Percentiles rank a stretch among this genome's conserved stretches.
Conservation (phyloP, 2,797 vertebrate genomes). For the Synanceia verrucosa region DNA sequence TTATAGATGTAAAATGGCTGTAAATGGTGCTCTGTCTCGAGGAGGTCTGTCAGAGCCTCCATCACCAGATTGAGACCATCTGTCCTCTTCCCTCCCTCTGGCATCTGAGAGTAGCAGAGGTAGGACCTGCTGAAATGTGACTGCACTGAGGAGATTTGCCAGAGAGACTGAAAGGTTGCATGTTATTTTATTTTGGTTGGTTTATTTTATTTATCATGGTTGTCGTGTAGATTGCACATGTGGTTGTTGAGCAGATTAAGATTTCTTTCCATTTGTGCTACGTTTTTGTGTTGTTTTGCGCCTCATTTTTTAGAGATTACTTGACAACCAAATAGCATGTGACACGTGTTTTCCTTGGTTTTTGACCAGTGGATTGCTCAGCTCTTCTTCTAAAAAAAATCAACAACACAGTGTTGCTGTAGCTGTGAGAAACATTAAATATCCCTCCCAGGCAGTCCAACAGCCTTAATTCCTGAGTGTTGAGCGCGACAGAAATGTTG, state of each 20-base stretch:
- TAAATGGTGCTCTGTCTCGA: constrained; percentile 61
- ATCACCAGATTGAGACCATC: constrained; percentile 75
- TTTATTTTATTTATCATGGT: neutral
- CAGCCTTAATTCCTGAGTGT: neutral
- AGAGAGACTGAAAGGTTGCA: constrained; percentile 5
- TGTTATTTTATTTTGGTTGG: neutral
- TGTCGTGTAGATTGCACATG: too few relatives aligned
- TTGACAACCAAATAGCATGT: neutral
- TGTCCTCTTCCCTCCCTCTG: constrained; percentile 54
- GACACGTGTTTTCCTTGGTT: neutral
- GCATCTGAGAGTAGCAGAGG: constrained; percentile 43
- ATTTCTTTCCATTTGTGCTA: neutral
- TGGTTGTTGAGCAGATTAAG: neutral
- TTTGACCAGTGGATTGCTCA: neutral
- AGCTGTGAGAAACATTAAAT: neutral
- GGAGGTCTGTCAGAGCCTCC: constrained; percentile 51
- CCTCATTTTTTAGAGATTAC: neutral
- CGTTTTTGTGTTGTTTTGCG: neutral
- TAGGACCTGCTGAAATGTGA: constrained; percentile 45
- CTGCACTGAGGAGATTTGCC: constrained; percentile 16
- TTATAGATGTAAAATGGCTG: constrained; percentile 59
- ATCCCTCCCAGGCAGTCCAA: neutral
- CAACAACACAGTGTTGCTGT: neutral
- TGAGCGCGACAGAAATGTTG: neutral
- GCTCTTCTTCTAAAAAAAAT: neutral